Percentiles rank a stretch among this genome's conserved stretches.
Conservation (phyloP, 2,888 invertebrate genomes). For the Noctua fimbriata region DNA sequence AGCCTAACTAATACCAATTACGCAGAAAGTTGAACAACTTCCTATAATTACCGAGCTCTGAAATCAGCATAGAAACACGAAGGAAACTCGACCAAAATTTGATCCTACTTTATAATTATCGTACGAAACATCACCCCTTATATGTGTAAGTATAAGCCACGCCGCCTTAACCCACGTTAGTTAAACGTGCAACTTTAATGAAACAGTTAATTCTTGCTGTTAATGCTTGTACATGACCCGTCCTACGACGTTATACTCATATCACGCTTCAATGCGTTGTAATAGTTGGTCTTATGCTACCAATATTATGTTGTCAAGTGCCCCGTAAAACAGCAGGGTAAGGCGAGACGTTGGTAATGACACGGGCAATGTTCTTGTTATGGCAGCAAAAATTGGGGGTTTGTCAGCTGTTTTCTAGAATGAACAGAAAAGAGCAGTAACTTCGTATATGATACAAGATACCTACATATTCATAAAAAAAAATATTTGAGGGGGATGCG, state of each 20-base stretch:
- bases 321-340: constrained; percentile 50
- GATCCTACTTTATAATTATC: constrained; percentile 61
- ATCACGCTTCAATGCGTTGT: constrained; percentile 51
- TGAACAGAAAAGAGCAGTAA: not conserved
- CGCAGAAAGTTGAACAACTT: constrained; percentile 40
- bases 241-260: constrained; percentile 57
- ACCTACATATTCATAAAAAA: not conserved
- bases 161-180: constrained; percentile 52
- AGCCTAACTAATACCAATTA: constrained; percentile 37
- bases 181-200: constrained; percentile 73
- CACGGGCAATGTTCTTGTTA: constrained; percentile 17
- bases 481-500: not conserved
- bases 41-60: constrained; percentile 43
- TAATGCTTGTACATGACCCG: constrained; percentile 63
- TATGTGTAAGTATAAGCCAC: constrained; percentile 30
- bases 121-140: constrained; percentile 44
- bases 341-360: constrained; percentile 33
- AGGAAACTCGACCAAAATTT: constrained; percentile 49
- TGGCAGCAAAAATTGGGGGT: constrained; percentile 20
- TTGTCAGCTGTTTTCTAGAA: constrained; percentile 9
- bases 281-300: constrained; percentile 48
- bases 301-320: constrained; percentile 62
- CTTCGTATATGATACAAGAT: not conserved
- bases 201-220: constrained; percentile 72
- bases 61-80: constrained; percentile 48